phyloP scores from a whole-genome alignment of 2,797 vertebrate species.

The Otolemur crassicaudatus region DNA sequence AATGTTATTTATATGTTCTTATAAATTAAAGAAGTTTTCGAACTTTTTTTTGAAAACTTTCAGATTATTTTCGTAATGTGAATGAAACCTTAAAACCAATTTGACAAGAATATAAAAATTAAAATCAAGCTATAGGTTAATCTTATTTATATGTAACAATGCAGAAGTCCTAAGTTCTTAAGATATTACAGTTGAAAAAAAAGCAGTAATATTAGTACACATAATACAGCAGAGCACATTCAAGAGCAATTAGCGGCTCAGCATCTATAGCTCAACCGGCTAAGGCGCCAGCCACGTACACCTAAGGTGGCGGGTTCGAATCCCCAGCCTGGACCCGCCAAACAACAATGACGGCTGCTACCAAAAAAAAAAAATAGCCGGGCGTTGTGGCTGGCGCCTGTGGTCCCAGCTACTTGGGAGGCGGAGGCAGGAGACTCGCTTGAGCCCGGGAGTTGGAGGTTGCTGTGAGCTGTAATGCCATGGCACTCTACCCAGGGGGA shows the following conservation, averaged over 20 bases:
- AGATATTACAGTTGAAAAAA: neutral
- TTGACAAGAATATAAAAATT: constrained; percentile 31
- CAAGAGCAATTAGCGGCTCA: neutral
- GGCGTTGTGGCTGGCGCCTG: too few relatives aligned
- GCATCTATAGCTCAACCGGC: too few relatives aligned
- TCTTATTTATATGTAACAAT: constrained; percentile 1
- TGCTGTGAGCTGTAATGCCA: too few relatives aligned
- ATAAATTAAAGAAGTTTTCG: neutral
- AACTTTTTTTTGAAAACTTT: neutral
- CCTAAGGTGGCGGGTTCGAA: too few relatives aligned
- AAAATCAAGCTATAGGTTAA: neutral
- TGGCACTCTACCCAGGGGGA: too few relatives aligned
- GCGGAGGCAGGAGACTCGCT: too few relatives aligned
- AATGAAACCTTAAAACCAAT: neutral
- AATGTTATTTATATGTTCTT: neutral
- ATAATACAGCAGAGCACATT: neutral
- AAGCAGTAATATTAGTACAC: neutral
- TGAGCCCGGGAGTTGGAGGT: too few relatives aligned
- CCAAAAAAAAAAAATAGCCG: too few relatives aligned
- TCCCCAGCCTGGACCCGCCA: too few relatives aligned
- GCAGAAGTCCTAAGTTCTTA: neutral
- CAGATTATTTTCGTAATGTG: neutral
- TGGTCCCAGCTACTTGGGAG: too few relatives aligned
- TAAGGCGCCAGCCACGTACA: too few relatives aligned
- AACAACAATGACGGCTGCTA: too few relatives aligned